A percentile compares a stretch with the other conserved stretches of the same genome.
Evolutionary conservation across 2,113 vertebrate species (phyloP).

Genomic region (Tragulus kanchil): DNA sequence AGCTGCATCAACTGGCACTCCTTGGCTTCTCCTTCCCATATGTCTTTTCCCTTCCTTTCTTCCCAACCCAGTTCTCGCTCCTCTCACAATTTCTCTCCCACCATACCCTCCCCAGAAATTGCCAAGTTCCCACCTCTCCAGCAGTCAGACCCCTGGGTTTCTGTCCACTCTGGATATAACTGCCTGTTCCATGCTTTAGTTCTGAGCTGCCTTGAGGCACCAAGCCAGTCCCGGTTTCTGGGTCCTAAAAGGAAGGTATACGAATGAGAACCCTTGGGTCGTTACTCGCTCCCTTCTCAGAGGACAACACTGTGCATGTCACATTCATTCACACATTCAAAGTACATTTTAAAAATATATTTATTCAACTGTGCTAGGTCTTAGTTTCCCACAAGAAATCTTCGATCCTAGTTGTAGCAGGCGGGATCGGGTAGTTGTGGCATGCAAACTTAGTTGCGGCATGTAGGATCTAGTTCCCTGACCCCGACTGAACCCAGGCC

Average conservation of each 20-base stretch:
- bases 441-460: no score
- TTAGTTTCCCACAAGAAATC: background rate
- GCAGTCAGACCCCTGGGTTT: constrained; percentile 87
- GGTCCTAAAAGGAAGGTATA: constrained; percentile 50
- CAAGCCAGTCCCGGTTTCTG: constrained; percentile 31
- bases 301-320: background rate
- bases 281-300: background rate
- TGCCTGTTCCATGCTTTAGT: constrained; percentile 89
- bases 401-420: background rate
- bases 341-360: background rate
- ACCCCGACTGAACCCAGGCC: background rate
- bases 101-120: background rate
- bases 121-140: constrained; percentile 90
- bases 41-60: background rate
- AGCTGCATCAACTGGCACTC: background rate
- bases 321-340: constrained; percentile 8
- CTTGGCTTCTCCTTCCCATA: background rate
- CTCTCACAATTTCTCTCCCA: background rate
- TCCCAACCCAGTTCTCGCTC: background rate
- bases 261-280: background rate
- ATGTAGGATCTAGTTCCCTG: background rate
- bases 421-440: background rate
- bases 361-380: background rate
- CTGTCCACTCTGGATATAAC: constrained; percentile 93
- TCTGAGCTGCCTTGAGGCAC: constrained; percentile 48